These are phyloP conservation scores for Oreochromis niloticus DNA, from an alignment of 2,113 vertebrate species.

Conservation along the genomic window DNA sequence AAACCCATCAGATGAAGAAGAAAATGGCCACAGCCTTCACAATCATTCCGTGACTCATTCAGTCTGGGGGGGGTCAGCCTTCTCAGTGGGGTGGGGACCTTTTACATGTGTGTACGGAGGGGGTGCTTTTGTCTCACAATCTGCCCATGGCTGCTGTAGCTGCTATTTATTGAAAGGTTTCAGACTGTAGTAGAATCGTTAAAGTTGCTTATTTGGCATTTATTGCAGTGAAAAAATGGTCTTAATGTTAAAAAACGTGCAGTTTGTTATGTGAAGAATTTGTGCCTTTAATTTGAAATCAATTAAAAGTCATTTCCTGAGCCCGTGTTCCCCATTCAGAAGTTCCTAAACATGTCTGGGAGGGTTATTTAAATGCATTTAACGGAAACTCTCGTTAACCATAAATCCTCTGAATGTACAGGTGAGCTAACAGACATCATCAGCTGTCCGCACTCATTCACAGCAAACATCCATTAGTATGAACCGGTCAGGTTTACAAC, in stretches of 20 bases:
- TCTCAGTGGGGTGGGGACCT: neutral
- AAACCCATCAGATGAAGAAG: neutral
- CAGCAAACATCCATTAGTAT: neutral
- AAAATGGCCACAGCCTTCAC: neutral
- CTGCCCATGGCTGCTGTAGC: neutral
- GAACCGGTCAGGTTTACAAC: neutral
- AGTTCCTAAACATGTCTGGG: neutral
- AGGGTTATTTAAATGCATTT: no score
- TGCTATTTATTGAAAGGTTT: neutral
- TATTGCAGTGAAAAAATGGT: neutral
- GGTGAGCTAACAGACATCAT: neutral
- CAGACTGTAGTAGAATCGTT: neutral
- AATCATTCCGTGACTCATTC: neutral
- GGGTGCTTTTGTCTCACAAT: neutral
- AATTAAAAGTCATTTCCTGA: neutral
- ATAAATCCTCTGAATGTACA: neutral
- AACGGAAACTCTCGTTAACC: neutral
- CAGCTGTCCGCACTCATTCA: neutral
- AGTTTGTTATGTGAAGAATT: neutral
- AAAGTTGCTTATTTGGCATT: neutral
- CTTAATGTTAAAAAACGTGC: neutral
- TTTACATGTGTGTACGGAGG: neutral
- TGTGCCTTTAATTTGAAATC: neutral
- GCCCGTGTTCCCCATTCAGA: neutral
- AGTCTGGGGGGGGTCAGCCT: neutral